Conservation (phyloP, 2,888 invertebrate species). For the Linyphia triangularis region DNA sequence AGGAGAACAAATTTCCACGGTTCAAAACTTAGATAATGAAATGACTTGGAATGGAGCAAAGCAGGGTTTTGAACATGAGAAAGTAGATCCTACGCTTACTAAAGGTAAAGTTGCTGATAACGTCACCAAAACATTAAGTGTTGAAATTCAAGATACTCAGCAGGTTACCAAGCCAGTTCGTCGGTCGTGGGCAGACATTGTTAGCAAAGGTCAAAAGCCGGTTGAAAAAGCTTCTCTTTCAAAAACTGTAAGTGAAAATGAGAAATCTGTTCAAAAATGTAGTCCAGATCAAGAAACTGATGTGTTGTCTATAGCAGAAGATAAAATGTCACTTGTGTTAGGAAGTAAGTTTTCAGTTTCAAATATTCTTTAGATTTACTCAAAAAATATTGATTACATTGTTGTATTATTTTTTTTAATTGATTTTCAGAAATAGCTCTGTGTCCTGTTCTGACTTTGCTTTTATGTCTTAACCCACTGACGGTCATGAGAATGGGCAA, state of each 20-base stretch:
- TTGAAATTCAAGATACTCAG: not conserved
- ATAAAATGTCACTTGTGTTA: conserved; percentile 43
- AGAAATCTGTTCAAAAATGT: not conserved
- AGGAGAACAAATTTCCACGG: not conserved
- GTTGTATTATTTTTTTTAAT: not conserved
- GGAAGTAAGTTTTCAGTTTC: conserved; percentile 57
- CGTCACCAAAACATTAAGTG: not conserved
- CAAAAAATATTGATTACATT: not conserved
- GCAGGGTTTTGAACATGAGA: not conserved
- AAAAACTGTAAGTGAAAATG: not conserved
- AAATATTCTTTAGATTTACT: not conserved
- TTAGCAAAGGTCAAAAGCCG: conserved; percentile 77
- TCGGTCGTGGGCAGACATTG: conserved; percentile 80
- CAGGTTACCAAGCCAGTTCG: not conserved
- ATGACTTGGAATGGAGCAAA: not conserved
- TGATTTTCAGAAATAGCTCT: not conserved
- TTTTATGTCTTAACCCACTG: no score
- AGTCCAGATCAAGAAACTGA: conserved; percentile 36
- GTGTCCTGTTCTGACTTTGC: not conserved
- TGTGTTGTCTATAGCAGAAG: conserved; percentile 44
- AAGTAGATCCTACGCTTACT: not conserved
- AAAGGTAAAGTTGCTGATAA: not conserved
- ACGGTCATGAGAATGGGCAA: no score
- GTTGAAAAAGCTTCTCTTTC: conserved; percentile 6
- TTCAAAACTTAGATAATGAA: not conserved